These are phyloP conservation scores for Hippocampus guttulatus DNA, from an alignment of 2,113 vertebrate species.

Conservation along the genomic window DNA sequence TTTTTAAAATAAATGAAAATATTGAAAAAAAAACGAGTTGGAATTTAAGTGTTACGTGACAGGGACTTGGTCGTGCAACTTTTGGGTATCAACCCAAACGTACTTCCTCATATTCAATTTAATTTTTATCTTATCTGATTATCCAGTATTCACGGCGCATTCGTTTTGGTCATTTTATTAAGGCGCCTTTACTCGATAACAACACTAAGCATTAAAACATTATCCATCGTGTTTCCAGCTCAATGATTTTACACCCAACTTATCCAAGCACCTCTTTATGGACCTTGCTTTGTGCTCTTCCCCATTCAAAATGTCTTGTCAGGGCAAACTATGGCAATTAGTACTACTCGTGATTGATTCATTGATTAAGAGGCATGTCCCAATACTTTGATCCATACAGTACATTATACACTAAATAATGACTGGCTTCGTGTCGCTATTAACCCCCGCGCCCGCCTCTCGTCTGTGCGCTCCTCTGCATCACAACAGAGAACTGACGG, in stretches of 20 bases:
- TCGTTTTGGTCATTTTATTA: not conserved
- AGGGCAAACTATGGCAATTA: not conserved
- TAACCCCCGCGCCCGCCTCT: not conserved
- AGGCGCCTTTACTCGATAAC: not conserved
- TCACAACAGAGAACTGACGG: not conserved
- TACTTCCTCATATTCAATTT: not conserved
- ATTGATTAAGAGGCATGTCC: not conserved
- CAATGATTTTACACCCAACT: not conserved
- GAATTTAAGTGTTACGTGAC: too few species aligned
- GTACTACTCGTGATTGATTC: not conserved
- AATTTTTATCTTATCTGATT: not conserved
- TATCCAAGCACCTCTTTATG: not conserved
- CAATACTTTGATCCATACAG: not conserved
- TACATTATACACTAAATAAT: not conserved
- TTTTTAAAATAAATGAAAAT: too few species aligned
- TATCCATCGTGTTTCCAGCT: not conserved
- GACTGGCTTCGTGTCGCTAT: not conserved
- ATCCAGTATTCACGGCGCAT: not conserved
- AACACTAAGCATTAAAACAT: not conserved
- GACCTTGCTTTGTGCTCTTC: not conserved
- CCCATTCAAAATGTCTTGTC: not conserved
- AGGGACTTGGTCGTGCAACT: not conserved
- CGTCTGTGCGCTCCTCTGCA: not conserved
- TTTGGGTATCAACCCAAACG: not conserved
- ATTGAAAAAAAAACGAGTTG: too few species aligned